Base-by-base conservation (phyloP, 2,113 vertebrate genomes). In the Phaetusa simplex region DNA sequence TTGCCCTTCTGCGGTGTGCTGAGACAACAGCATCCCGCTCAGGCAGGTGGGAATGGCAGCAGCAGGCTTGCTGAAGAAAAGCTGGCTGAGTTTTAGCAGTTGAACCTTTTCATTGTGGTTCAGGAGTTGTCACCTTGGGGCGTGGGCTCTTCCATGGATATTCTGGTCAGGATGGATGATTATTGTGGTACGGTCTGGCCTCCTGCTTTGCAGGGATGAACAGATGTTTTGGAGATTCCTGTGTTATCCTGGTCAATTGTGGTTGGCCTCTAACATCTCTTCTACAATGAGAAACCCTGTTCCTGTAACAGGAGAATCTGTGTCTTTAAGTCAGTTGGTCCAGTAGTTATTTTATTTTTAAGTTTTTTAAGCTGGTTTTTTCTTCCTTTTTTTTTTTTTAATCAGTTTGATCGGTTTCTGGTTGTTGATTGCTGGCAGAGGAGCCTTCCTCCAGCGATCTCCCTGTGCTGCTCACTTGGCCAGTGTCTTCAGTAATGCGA, bases 321-420 rank as follows among this genome's bases (percentile, higher is more conserved):
- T 76, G 38, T 74, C 38, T 84, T 73, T 69, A 47, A 27, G 23
- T 91, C 40, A 58, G 0, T 21, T 71, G 52, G 8, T 36, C 10
- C 52, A 36, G n/a, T 40, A 49, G 11, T 80, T 81, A 24, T 0
- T 80, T 32, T 11, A 24, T 52, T 81, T 82, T 59, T 32, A 83
- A 56, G 30, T 18, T 65, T 6, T 0, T 67, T 40, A 30, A 17
- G 58, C 9, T 52, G 24, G 10, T 49, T 12, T 23, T 24, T 30
- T 32, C 24, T 85, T 15, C 32, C 32, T 22, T 81, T 56, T 14
- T 27, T 40, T 56, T 30, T 56, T 85, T 29, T 40, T 23, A 1
- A 14, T 40, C 1, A 0, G 6, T 80, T 87, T 80, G 17, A 5
- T 43, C 0, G 0, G 26, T 71, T 80, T 50, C 27, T 74, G 82